A percentile compares a stretch with the other conserved stretches of the same genome.
Evolutionary conservation across 1,140 invertebrate genomes (phyloP).

Genomic region (Drosophila willistoni): DNA sequence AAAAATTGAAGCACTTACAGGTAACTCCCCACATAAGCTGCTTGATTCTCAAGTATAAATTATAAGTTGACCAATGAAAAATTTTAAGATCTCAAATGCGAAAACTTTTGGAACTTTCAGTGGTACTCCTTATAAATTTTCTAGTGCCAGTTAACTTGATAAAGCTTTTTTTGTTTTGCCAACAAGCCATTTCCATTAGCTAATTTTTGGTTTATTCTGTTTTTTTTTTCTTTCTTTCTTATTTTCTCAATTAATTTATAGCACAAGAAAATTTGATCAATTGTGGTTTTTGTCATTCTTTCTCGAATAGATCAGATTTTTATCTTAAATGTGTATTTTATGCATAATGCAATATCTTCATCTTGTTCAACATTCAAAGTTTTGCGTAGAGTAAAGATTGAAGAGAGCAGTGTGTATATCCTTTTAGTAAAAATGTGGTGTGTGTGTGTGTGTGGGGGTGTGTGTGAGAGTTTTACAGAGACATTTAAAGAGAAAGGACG

Average conservation of each 20-base stretch:
- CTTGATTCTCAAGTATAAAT: not conserved
- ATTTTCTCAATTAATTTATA: slow-evolving; percentile 24
- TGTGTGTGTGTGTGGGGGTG: slow-evolving; percentile 26
- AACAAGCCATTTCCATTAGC: slow-evolving; percentile 41
- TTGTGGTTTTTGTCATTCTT: not conserved
- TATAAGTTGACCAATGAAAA: not conserved
- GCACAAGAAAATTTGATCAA: slow-evolving; percentile 14
- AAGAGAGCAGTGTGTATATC: slow-evolving; percentile 16
- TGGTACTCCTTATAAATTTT: not conserved
- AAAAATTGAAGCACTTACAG: too few relatives aligned
- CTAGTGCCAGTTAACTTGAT: slow-evolving; percentile 16
- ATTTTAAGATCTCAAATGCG: not conserved
- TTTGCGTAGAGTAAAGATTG: slow-evolving; percentile 9
- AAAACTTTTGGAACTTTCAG: not conserved
- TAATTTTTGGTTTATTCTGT: slow-evolving; percentile 2
- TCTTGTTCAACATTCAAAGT: slow-evolving; percentile 46
- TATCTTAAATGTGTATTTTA: slow-evolving; percentile 12
- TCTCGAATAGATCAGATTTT: slow-evolving; percentile 35
- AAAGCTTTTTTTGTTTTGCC: slow-evolving; percentile 22
- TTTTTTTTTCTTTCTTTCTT: not conserved
- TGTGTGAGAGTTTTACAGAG: slow-evolving; percentile 49
- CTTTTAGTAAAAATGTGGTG: slow-evolving; percentile 31
- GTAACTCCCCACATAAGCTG: too few relatives aligned
- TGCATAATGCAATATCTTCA: not conserved
- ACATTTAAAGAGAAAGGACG: slow-evolving; percentile 72